Evolutionary conservation across 2,797 vertebrate genomes (phyloP), one percentile per base, ranked within the genome.

Genomic region (Cottoperca gobio): DNA sequence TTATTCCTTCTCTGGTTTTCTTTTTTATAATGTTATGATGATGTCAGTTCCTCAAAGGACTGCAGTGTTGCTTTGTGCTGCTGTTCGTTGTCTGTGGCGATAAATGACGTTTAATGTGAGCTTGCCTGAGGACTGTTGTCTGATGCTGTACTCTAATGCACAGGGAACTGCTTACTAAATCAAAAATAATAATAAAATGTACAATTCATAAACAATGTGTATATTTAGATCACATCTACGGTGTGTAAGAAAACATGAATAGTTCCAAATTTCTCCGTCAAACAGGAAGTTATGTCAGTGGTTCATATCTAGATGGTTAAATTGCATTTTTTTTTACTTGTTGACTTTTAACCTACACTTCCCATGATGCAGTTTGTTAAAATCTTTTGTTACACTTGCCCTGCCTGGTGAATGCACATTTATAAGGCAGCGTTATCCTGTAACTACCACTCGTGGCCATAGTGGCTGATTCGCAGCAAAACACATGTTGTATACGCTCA

Each of bases 71-170:
- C 14, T 72, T 54, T 83, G 74, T 70, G 24, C 54, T 63, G 10
- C 31, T 31, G 31, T 31, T 42, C 49, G 45, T n/a, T 43, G 37
- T 53, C 39, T 31, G 40, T 46, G 13, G 62, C 42, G 64, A 35
- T 53, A 60, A 68, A 46, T 55, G 12, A 69, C 28, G 37, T 57
- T 37, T 40, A 35, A 43, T 62, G n/a, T 39, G 24, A 50, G 28
- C 48, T 40, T 52, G 66, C 43, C 70, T 66, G 67, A 70, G 69
- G 50, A 76, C 67, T 81, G 73, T 55, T 75, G 52, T 53, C 65
- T 66, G 57, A 79, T 61, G 61, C 40, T n/a, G 43, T 81, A n/a
- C 40, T 42, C 26, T 43, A 55, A 40, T 55, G 39, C 43, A 43
- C 28, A 26, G 8, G 17, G 23, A 53, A 42, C n/a, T 35, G n/a